Evolutionary conservation across 2,888 invertebrate species (phyloP).

Genomic region (Hermodice carunculata): DNA sequence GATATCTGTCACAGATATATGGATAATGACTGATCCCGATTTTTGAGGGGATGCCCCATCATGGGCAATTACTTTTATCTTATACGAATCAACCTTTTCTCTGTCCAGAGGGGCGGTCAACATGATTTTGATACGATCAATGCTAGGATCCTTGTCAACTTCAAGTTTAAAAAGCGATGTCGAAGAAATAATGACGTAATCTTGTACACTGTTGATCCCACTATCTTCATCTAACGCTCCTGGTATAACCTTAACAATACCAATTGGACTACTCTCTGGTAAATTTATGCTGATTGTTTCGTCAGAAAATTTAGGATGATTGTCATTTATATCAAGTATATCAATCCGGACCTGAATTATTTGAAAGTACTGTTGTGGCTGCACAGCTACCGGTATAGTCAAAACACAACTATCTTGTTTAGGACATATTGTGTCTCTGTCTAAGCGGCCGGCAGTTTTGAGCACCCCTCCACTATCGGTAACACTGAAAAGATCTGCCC

Average conservation of each 20-base stretch:
- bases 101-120: too few relatives aligned
- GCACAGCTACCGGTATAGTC: constrained; percentile 6
- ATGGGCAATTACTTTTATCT: too few relatives aligned
- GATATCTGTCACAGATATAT: too few relatives aligned
- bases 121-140: too few relatives aligned
- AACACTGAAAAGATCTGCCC: too few relatives aligned
- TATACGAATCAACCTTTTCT: too few relatives aligned
- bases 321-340: constrained; percentile 15
- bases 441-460: constrained; percentile 4
- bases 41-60: too few relatives aligned
- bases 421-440: constrained; percentile 14
- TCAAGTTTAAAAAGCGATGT: too few relatives aligned
- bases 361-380: constrained; percentile 10
- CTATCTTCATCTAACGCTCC: constrained; percentile 13
- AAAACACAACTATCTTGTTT: not conserved
- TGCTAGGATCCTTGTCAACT: too few relatives aligned
- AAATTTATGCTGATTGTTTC: not conserved
- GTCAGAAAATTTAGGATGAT: constrained; percentile 5
- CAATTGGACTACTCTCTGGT: not conserved
- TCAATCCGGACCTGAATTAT: constrained; percentile 8
- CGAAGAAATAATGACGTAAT: too few relatives aligned
- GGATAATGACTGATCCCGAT: too few relatives aligned
- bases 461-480: not conserved
- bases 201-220: constrained; percentile 8
- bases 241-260: constrained; percentile 5